Evolutionary conservation across 2,113 vertebrate genomes (phyloP).

Genomic region (Hippocampus mohnikei): DNA sequence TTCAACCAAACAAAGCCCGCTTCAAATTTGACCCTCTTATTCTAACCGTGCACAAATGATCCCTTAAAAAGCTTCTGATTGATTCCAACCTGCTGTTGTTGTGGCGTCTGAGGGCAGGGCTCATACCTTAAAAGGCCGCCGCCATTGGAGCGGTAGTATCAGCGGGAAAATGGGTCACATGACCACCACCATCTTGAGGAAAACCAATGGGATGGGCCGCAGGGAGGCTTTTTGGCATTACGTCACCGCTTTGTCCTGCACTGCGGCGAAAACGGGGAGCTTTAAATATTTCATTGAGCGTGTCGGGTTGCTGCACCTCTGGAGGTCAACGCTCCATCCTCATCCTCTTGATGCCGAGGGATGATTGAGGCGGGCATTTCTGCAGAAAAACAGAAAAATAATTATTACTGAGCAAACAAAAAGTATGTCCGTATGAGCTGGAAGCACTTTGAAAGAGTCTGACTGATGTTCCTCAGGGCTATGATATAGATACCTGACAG

Average conservation of each 20-base stretch:
- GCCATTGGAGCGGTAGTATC: not conserved
- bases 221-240: conserved; percentile 56
- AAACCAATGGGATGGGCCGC: conserved; percentile 45
- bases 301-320: conserved; percentile 68
- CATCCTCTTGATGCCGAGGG: conserved; percentile 16
- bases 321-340: conserved; percentile 61
- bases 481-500: conserved; percentile 19
- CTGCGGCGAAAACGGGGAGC: conserved; percentile 71
- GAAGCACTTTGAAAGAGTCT: not conserved
- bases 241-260: conserved; percentile 65
- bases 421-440: too few species aligned
- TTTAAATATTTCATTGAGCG: conserved; percentile 79
- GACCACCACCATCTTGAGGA: conserved; percentile 25
- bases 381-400: not conserved
- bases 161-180: conserved; percentile 54
- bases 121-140: conserved; percentile 61
- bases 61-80: not conserved
- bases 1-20: not conserved
- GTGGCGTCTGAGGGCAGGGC: conserved; percentile 53
- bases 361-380: not conserved
- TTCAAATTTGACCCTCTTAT: not conserved
- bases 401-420: not conserved
- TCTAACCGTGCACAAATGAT: not conserved
- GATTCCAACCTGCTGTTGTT: conserved; percentile 17
- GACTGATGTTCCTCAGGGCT: conserved; percentile 34